phyloP scores from a whole-genome alignment of 2,888 invertebrate genomes.

The Pomacea canaliculata region DNA sequence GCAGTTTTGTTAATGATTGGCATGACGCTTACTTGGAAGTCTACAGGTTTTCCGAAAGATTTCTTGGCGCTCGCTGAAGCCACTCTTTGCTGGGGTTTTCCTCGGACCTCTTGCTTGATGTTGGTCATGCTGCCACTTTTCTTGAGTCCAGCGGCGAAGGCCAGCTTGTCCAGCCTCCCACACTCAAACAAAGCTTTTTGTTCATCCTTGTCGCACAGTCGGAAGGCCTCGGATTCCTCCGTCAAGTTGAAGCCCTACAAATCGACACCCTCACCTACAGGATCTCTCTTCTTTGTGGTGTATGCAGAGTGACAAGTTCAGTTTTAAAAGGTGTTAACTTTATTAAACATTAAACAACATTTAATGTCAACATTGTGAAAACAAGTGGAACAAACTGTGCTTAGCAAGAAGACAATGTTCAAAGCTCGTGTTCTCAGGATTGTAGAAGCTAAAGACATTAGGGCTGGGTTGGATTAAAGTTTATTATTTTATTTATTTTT shows the following conservation, averaged over 20 bases:
- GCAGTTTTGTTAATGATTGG: no score
- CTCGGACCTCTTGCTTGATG: neutral
- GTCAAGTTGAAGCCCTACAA: neutral
- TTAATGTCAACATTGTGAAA: no score
- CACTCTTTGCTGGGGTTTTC: slow-evolving; percentile 7
- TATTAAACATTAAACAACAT: no score
- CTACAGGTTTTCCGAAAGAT: slow-evolving; percentile 16
- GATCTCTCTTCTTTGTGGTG: no score
- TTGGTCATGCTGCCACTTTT: slow-evolving; percentile 21
- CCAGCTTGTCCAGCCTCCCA: slow-evolving; percentile 9
- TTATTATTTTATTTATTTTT: no score
- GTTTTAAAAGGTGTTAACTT: no score
- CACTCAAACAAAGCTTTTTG: slow-evolving; percentile 19
- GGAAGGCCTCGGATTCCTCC: slow-evolving; percentile 23
- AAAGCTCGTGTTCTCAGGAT: no score
- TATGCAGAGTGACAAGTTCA: no score
- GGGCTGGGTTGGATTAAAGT: no score
- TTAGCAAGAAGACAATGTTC: no score
- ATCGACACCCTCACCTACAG: neutral
- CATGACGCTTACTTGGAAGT: slow-evolving; percentile 11
- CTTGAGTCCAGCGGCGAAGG: slow-evolving; percentile 14
- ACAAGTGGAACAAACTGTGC: no score
- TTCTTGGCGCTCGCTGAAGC: slow-evolving; percentile 20
- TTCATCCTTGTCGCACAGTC: slow-evolving; percentile 19
- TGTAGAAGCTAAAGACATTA: no score